A percentile compares a stretch with the other conserved stretches of the same genome.
These are phyloP conservation scores for Dyspetes luteomarginatus DNA, from an alignment of 2,888 invertebrate species.

Conservation along the genomic window DNA sequence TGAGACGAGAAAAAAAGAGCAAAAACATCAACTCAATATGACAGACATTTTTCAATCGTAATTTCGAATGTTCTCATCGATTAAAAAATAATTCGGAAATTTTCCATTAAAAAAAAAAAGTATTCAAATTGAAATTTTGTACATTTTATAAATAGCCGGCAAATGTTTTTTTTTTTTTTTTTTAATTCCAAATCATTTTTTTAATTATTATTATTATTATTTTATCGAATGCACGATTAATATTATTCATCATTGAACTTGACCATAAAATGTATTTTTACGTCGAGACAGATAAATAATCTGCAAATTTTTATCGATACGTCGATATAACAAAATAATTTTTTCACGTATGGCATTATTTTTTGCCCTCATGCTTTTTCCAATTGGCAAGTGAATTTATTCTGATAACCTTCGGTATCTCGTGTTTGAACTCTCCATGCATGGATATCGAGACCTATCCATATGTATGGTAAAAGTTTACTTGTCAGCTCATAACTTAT, in stretches of 20 bases:
- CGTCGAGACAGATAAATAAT: not conserved
- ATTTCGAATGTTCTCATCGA: not conserved
- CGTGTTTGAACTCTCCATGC: slow-evolving; percentile 12
- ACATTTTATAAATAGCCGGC: too few species aligned
- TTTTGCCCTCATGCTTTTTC: slow-evolving; percentile 7
- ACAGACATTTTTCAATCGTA: not conserved
- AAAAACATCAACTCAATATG: not conserved
- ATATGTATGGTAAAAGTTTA: not conserved
- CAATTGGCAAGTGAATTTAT: slow-evolving; percentile 43
- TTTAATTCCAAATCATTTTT: too few species aligned
- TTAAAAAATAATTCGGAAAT: too few species aligned
- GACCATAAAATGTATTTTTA: too few species aligned
- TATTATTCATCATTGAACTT: too few species aligned
- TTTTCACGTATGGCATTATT: not conserved
- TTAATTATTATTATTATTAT: too few species aligned
- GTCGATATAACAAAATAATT: not conserved
- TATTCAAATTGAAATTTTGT: too few species aligned
- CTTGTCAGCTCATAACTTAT: slow-evolving; percentile 31
- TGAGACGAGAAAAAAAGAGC: not conserved
- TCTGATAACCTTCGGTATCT: slow-evolving; percentile 31
- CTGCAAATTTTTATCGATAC: not conserved
- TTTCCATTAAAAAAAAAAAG: too few species aligned
- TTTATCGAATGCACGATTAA: too few species aligned
- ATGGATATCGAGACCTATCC: slow-evolving; percentile 22
- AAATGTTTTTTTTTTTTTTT: too few species aligned